Conservation (phyloP, 2,797 vertebrate genomes). For the Crocodylus rhombifer region DNA sequence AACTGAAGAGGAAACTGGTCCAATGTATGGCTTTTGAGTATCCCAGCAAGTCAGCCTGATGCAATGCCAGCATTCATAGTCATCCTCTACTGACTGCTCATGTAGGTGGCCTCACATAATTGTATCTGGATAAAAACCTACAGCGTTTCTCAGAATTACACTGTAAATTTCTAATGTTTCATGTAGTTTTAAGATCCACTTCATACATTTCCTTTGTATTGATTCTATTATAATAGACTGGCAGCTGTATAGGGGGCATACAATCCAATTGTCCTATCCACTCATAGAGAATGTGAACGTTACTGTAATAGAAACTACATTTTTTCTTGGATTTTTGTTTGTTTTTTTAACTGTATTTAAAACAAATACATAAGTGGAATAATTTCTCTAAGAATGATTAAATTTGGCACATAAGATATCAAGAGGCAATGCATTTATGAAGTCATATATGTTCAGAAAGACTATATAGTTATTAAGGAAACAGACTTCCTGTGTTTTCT, state of each 20-base stretch:
- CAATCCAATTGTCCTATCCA: neutral
- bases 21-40: neutral
- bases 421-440: neutral
- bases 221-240: neutral
- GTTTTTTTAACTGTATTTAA: neutral
- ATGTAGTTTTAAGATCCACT: neutral
- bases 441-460: neutral
- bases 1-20: neutral
- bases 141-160: neutral
- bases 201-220: neutral
- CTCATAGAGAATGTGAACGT: neutral
- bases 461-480: neutral
- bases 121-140: neutral
- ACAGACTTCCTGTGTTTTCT: neutral
- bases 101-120: neutral
- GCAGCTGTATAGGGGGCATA: neutral
- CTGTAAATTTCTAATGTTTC: neutral
- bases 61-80: neutral
- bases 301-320: neutral
- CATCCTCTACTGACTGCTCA: neutral
- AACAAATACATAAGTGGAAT: neutral
- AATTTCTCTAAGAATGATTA: accelerated
- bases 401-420: neutral
- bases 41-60: neutral
- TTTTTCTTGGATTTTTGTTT: neutral